Base-by-base conservation (phyloP, 2,797 vertebrate species). In the Bryconaethiops microstoma region DNA sequence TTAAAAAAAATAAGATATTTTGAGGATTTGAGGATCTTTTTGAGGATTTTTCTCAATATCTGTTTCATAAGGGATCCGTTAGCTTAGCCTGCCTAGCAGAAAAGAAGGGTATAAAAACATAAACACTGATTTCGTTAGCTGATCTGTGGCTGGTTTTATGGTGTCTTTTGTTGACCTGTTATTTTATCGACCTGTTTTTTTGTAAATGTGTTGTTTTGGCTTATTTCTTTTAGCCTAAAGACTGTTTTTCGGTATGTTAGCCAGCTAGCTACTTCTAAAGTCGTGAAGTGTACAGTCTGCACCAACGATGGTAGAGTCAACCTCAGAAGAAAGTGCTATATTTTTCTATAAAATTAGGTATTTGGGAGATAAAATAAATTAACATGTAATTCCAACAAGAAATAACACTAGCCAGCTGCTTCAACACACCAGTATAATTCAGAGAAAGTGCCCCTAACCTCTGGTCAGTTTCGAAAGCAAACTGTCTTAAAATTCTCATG, bases 11-110 rank as follows among this genome's bases (percentile, higher is more conserved):
- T 45, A 35, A 29, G 29, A 29, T 5, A 35, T 35, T 35, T 35
- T 35, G 35, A 35, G 35, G 35, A 35, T 35, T 35, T 35, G 35
- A 35, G 35, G 35, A 35, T 35, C 35, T 4, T 35, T 35, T 35
- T 40, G 71, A 57, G 77, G 74, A 75, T 86, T 84, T 82, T 63
- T 29, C 29, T 55, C 35, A 80, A 82, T 82, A 86, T 86, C 85
- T 86, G 77, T 80, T 86, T 84, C 59, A 81, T 81, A 63, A 77
- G 73, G 74, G 78, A 71, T 64, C 59, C 72, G 67, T 76, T 81
- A 76, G 79, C 84, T 64, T 71, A 68, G 76, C 80, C 78, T 54
- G 13, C 23, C 80, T 80, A 86, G 64, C 82, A 29, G 39, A 82
- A 72, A 82, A 80, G 19, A n/a, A 19, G 59, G 42, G 39, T 60